Evolutionary conservation across 2,888 invertebrate genomes (phyloP), one percentile per base, ranked within the genome.

Genomic region (Pyrgus malvae): DNA sequence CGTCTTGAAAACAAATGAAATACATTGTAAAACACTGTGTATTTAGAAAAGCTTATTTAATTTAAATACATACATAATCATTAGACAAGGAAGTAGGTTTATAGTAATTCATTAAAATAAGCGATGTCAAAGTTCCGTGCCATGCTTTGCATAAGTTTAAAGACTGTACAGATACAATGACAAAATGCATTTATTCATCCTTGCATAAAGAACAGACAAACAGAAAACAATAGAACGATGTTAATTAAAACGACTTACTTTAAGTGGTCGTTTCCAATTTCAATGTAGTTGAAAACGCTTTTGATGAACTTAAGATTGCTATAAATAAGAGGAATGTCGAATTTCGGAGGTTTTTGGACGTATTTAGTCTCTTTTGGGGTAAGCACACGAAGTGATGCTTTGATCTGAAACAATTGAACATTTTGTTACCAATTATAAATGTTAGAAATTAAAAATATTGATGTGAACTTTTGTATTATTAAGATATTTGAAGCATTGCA

Each of bases 321-420:
- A 49, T 86, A 90, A 49, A 90, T 81, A n/a, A 90, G 65, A 2
- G 89, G 89, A 56, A 90, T 88, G 62, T 73, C 85, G 58, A 90
- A 90, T 62, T 83, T 89, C 2, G 80, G 65, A 3, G 80, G 70
- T 45, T 83, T 85, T 50, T 88, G 76, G 4, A 78, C 74, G 59
- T 89, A 90, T 64, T 83, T 90, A 0, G 72, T 76, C 68, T 81
- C 79, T 57, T 83, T 89, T 17, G 89, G 89, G 59, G 76, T 82
- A 38, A 90, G 51, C 9, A 89, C 76, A 31, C 88, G 71, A 1
- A 88, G 60, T 8, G 89, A 87, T 8, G 89, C 89, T 69, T 88
- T 90, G 40, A 90, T 75, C 89, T 90, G 72, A 29, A 53, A 53
- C n/a, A n/a, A n/a, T n/a, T n/a, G n/a, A n/a, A n/a, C n/a, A n/a